Evolutionary conservation across 2,113 vertebrate species (phyloP).

Genomic region (Boleophthalmus pectinirostris): DNA sequence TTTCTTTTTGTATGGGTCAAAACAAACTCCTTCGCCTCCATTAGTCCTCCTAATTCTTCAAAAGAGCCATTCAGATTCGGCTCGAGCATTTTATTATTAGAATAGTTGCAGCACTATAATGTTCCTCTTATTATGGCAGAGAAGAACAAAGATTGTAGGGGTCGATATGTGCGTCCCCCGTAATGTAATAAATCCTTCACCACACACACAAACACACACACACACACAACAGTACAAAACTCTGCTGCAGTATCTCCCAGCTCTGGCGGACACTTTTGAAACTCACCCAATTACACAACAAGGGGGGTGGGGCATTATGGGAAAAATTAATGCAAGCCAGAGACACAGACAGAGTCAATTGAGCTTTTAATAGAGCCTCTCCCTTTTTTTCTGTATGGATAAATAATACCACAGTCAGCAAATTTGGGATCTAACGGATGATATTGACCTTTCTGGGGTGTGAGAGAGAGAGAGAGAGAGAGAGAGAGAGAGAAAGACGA

Average conservation of each 20-base stretch:
- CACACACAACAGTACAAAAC: background rate
- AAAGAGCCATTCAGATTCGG: background rate
- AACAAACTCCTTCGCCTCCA: constrained; percentile 4
- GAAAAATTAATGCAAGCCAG: constrained; percentile 53
- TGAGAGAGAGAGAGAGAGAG: background rate
- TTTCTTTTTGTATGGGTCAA: background rate
- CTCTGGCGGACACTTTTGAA: constrained; percentile 15
- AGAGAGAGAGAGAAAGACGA: background rate
- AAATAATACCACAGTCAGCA: constrained; percentile 72
- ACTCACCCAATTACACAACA: constrained; percentile 27
- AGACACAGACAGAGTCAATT: constrained; percentile 57
- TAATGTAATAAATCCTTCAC: constrained; percentile 2
- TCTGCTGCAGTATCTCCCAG: constrained; percentile 3
- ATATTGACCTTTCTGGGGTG: constrained; percentile 65
- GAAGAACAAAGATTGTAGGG: background rate
- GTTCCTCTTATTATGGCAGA: constrained; percentile 3
- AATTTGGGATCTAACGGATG: constrained; percentile 63
- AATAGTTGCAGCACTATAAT: background rate
- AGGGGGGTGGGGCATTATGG: constrained; percentile 19
- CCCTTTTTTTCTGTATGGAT: constrained; percentile 45
- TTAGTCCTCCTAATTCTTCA: background rate
- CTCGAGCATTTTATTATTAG: background rate
- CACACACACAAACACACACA: background rate
- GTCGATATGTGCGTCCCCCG: background rate
- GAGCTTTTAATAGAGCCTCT: constrained; percentile 67